Percentiles rank a stretch among this genome's conserved stretches.
These are phyloP conservation scores for Flexamia atlantica DNA, from an alignment of 2,888 invertebrate genomes.

Conservation along the genomic window DNA sequence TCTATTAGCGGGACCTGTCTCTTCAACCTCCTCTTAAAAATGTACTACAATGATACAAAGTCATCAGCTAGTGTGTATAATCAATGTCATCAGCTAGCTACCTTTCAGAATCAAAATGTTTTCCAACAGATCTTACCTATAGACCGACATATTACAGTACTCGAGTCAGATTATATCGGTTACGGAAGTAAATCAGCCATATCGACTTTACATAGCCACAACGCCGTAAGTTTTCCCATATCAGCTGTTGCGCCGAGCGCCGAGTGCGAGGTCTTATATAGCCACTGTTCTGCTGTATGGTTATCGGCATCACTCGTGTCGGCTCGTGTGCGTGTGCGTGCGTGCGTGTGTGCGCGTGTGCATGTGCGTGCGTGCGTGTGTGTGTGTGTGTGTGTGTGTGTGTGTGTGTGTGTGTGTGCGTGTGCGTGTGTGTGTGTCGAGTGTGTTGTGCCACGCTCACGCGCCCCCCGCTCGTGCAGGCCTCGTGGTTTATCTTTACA, in stretches of 20 bases:
- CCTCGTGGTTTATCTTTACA: background rate
- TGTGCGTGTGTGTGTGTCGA: background rate
- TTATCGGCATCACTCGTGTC: background rate
- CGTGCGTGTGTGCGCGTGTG: background rate
- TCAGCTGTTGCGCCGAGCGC: background rate
- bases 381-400: background rate
- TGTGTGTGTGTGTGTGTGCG: background rate
- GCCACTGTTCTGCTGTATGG: background rate
- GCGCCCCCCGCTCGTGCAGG: background rate
- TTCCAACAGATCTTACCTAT: too few species aligned
- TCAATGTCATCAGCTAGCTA: too few species aligned
- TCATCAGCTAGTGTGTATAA: too few species aligned
- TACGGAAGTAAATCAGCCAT: too few species aligned
- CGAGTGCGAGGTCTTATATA: constrained; percentile 1
- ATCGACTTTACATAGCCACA: background rate
- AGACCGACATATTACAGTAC: too few species aligned
- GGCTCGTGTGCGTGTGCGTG: background rate
- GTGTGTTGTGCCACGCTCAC: background rate
- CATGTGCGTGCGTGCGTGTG: background rate
- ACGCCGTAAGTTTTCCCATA: background rate
- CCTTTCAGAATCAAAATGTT: too few species aligned
- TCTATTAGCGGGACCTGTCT: too few species aligned
- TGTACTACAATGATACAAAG: too few species aligned
- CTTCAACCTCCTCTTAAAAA: too few species aligned
- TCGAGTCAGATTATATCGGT: too few species aligned